A percentile compares a stretch with the other conserved stretches of the same genome.
Conservation (phyloP, 2,888 invertebrate genomes). For the Volucella bombylans region DNA sequence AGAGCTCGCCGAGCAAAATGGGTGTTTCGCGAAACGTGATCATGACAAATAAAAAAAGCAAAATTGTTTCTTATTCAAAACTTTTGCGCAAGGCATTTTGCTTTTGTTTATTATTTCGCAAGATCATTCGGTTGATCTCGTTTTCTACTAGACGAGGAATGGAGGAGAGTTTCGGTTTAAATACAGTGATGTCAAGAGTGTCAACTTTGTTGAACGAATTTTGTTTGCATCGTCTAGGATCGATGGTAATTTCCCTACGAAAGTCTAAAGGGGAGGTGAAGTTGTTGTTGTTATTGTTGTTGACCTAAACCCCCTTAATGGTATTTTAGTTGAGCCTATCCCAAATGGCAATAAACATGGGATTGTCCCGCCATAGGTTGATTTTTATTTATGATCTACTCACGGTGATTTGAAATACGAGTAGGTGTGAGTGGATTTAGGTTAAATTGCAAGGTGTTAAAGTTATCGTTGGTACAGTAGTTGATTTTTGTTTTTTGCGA, state of each 20-base stretch:
- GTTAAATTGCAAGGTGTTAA: constrained; percentile 50
- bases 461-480: too few species aligned
- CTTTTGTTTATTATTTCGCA: constrained; percentile 67
- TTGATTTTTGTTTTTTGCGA: too few species aligned
- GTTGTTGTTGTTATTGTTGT: background rate
- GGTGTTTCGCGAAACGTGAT: constrained; percentile 64
- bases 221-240: constrained; percentile 6
- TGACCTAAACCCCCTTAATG: constrained; percentile 59
- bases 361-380: constrained; percentile 38
- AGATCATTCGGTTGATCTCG: constrained; percentile 64
- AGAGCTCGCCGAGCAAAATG: constrained; percentile 37
- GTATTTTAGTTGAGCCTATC: constrained; percentile 46
- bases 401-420: constrained; percentile 26
- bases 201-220: constrained; percentile 54
- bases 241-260: constrained; percentile 30
- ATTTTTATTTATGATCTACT: constrained; percentile 11
- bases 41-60: constrained; percentile 18
- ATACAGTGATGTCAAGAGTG: constrained; percentile 57
- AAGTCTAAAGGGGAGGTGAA: background rate
- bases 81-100: constrained; percentile 63
- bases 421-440: constrained; percentile 42
- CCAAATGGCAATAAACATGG: constrained; percentile 29
- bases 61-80: background rate
- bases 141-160: constrained; percentile 26
- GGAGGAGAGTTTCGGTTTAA: background rate